A percentile compares a stretch with the other conserved stretches of the same genome.
Evolutionary conservation across 2,797 vertebrate species (phyloP).

Genomic region (Arctocebus calabarensis): DNA sequence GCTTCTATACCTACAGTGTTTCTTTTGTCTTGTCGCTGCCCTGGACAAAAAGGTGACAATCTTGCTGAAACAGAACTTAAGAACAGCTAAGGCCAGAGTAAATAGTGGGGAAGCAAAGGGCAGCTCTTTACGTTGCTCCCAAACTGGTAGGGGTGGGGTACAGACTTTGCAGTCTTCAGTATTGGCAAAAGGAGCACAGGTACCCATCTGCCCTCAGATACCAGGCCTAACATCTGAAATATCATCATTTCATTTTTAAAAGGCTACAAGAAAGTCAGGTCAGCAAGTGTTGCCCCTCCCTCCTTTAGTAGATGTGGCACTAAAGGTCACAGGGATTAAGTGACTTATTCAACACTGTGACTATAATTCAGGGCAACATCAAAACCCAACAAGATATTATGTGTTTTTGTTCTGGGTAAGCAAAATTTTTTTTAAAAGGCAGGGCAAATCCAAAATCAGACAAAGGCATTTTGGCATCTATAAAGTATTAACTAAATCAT

Average conservation of each 20-base stretch:
- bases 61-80: background rate
- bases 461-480: background rate
- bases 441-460: background rate
- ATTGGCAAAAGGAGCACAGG: background rate
- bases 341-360: background rate
- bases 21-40: background rate
- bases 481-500: background rate
- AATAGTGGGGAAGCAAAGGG: background rate
- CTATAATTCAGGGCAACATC: background rate
- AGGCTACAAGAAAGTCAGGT: background rate
- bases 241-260: slow-evolving; percentile 4
- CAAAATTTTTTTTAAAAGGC: background rate
- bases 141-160: no score
- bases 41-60: background rate
- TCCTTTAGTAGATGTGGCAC: background rate
- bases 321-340: background rate
- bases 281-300: background rate
- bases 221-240: background rate
- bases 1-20: background rate
- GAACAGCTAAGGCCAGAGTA: background rate
- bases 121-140: background rate
- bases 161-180: background rate
- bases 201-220: background rate
- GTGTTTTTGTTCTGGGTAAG: background rate
- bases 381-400: background rate